Evolutionary conservation across 2,113 vertebrate species (phyloP).

Genomic region (Elephantulus edwardii): DNA sequence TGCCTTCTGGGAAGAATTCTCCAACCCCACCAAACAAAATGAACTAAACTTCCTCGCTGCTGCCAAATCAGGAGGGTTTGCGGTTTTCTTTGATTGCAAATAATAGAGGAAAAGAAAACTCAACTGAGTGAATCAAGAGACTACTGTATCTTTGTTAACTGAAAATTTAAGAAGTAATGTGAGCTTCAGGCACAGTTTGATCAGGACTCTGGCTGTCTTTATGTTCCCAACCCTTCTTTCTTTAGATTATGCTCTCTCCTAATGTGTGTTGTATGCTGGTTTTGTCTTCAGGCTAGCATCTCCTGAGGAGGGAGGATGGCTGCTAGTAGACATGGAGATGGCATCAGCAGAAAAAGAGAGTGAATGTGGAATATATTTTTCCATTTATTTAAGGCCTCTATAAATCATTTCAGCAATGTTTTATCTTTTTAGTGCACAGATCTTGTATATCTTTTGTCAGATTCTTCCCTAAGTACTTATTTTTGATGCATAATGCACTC

Average conservation of each 20-base stretch:
- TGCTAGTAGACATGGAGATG: background rate
- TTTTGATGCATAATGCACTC: background rate
- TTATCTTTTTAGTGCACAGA: background rate
- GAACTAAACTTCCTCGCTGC: background rate
- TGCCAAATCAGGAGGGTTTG: background rate
- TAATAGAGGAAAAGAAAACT: conserved; percentile 9
- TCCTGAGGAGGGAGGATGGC: background rate
- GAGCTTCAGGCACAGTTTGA: background rate
- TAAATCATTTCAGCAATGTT: background rate
- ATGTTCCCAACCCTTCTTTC: background rate
- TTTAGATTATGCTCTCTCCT: background rate
- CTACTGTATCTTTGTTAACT: background rate
- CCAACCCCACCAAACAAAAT: background rate
- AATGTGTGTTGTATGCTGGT: background rate
- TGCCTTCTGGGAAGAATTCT: background rate
- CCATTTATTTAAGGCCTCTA: background rate
- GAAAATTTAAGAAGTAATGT: background rate
- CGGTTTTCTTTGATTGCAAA: background rate
- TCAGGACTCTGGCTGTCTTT: background rate
- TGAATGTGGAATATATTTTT: background rate
- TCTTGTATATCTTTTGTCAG: background rate
- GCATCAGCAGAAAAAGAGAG: background rate
- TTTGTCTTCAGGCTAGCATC: background rate
- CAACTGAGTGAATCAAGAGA: background rate
- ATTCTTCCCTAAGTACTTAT: background rate